Percentiles rank a stretch among this genome's conserved stretches.
These are phyloP conservation scores for Conus ventricosus DNA, from an alignment of 1,140 invertebrate species.

Conservation along the genomic window DNA sequence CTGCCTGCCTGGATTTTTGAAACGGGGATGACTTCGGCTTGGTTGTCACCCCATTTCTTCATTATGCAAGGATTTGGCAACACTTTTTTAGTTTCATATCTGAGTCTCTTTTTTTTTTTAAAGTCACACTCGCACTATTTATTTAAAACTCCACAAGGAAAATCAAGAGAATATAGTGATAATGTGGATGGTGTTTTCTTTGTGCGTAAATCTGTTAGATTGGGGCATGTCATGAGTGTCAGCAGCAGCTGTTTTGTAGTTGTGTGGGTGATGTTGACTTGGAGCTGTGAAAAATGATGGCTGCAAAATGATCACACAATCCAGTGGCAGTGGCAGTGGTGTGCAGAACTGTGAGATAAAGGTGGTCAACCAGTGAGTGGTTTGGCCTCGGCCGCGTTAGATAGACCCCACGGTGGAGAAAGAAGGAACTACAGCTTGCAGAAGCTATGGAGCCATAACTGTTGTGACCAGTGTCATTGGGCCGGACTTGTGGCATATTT, in stretches of 20 bases:
- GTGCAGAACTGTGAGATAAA: background rate
- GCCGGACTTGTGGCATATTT: background rate
- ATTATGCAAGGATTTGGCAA: constrained; percentile 7
- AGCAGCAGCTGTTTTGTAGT: constrained; percentile 5
- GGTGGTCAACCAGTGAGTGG: background rate
- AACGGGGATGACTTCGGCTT: background rate
- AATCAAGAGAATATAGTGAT: constrained; percentile 8
- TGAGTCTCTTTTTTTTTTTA: background rate
- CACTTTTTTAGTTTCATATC: constrained; percentile 1
- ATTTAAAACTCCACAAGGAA: background rate
- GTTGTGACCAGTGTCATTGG: background rate
- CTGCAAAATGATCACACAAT: background rate
- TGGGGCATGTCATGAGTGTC: background rate
- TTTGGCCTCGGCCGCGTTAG: background rate
- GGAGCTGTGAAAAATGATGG: background rate
- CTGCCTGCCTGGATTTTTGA: constrained; percentile 1
- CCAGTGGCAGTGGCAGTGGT: background rate
- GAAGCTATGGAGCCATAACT: background rate
- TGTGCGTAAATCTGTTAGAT: background rate
- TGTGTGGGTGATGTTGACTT: background rate
- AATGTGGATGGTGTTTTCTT: background rate
- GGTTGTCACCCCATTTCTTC: background rate
- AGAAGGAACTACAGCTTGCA: background rate
- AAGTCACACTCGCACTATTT: background rate
- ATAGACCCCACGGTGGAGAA: background rate